A percentile compares a stretch with the other conserved stretches of the same genome.
phyloP scores from a whole-genome alignment of 2,888 invertebrate genomes.

The Anaspis maculata region DNA sequence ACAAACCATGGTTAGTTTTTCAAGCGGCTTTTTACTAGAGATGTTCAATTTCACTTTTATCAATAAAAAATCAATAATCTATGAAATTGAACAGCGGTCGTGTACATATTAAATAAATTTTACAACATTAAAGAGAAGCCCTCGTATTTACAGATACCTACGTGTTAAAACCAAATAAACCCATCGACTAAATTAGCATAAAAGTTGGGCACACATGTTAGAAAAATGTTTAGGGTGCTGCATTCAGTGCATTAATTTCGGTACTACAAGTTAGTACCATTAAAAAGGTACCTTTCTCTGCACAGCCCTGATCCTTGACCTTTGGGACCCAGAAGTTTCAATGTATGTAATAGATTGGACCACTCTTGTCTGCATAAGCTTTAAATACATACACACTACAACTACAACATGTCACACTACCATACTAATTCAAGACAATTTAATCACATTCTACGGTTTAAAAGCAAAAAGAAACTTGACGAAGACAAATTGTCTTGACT shows the following conservation, averaged over 20 bases:
- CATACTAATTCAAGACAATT: background rate
- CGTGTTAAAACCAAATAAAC: no score
- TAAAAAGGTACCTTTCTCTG: conserved; percentile 46
- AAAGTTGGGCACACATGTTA: no score
- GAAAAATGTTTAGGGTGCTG: conserved; percentile 29
- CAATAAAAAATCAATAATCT: no score
- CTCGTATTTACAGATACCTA: no score
- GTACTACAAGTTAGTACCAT: conserved; percentile 27
- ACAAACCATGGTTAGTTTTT: conserved; percentile 18
- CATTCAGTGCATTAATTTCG: conserved; percentile 36
- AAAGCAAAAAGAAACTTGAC: background rate
- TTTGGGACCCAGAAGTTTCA: conserved; percentile 42
- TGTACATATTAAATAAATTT: no score
- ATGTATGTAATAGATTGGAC: conserved; percentile 41
- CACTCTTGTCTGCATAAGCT: conserved; percentile 42
- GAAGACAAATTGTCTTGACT: background rate
- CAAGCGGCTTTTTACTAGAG: no score
- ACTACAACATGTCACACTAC: conserved; percentile 15
- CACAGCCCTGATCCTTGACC: conserved; percentile 44
- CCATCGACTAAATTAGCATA: no score
- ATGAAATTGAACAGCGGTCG: no score
- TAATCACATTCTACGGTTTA: background rate
- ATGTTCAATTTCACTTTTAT: no score
- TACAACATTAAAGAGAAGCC: no score
- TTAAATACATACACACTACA: conserved; percentile 33